Evolutionary conservation across 37 sponge, comb jelly and placozoan species (phyloP), one percentile per base, ranked within the genome.

Genomic region (Eunapius fragilis): DNA sequence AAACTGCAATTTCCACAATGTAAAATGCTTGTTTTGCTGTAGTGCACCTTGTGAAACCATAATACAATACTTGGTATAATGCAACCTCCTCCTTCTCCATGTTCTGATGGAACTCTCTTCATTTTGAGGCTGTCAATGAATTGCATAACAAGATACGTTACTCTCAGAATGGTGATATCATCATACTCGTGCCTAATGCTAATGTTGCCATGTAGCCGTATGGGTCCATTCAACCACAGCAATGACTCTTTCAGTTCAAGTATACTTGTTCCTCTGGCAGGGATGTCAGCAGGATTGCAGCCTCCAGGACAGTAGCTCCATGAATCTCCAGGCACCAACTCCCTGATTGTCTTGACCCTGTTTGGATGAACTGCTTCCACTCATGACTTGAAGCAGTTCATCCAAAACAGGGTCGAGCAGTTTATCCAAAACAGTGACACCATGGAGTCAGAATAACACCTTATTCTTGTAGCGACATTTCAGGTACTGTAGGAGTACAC

Each of bases 301-400:
- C 31, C 7, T 31, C 37, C 37, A 7, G 77, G 77, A 12, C 77
- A 76, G 31, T 76, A 33, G 36, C 7, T n/a, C 67, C 80, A 80
- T 3, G 26, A 25, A 41, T 11, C 67, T 58, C 3, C 26, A 11
- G 50, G 80, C 31, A 80, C 80, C n/a, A 45, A 31, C 13, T 25
- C 45, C 30, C 68, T n/a, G 67, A 80, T 49, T 80, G 26, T 31
- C 23, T 9, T 50, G 9, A 80, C 81, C 11, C 81, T 50, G 32
- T 80, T 80, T 68, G 70, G 31, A 68, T 34, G 69, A 80, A 80
- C 69, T 49, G 81, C 31, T 80, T 80, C 81, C 81, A 80, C 70
- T 80, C 81, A 28, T 80, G 30, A 19, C 26, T 22, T 77, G 6
- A 11, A 28, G n/a, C n/a, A n/a, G n/a, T n/a, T n/a, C n/a, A n/a